Evolutionary conservation across 2,113 vertebrate species (phyloP), one percentile per base, ranked within the genome.

Genomic region (Erinaceus europaeus): DNA sequence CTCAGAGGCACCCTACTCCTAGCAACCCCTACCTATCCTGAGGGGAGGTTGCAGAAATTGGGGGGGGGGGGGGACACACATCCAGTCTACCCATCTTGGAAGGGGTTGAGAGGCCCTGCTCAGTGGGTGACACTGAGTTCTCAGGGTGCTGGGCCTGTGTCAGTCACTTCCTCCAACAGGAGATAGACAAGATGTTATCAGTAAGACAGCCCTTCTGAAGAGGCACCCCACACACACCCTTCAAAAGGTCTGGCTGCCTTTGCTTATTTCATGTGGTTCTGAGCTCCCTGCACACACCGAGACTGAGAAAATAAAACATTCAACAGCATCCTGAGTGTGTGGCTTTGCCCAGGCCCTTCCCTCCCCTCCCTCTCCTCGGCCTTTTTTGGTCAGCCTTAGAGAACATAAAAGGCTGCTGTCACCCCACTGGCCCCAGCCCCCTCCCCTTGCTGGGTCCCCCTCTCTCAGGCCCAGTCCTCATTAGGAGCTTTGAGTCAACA

Each of bases 151-250:
- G 65, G 23, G 85, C 11, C 69, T 57, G 74, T 84, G 80, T 80
- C 64, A n/a, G 14, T 94, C 91, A 94, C 90, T 96, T 96, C 96
- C 96, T 93, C 93, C n/a, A 48, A 95, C 92, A 94, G 95, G 88
- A 96, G 97, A 96, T 97, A 97, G 96, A 96, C 92, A 9, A 96
- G 97, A 97, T 97, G 96, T 95, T 97, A 97, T 97, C 97, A 95
- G 93, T 74, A 93, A 96, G 75, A 87, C 86, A 94, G 94, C 92
- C 92, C 93, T 95, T 96, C 94, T n/a, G n/a, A n/a, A n/a, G n/a
- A n/a, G n/a, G n/a, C n/a, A n/a, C 57, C 77, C 95, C 96, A 95
- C 96, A 91, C 91, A 94, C 95, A 94, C 94, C 95, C 95, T 96
- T 95, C 95, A 96, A 97, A 97, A 93, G 59, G 61, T 95, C 95